These are phyloP conservation scores for Antennarius maculatus DNA, from an alignment of 2,797 vertebrate species.

Conservation along the genomic window DNA sequence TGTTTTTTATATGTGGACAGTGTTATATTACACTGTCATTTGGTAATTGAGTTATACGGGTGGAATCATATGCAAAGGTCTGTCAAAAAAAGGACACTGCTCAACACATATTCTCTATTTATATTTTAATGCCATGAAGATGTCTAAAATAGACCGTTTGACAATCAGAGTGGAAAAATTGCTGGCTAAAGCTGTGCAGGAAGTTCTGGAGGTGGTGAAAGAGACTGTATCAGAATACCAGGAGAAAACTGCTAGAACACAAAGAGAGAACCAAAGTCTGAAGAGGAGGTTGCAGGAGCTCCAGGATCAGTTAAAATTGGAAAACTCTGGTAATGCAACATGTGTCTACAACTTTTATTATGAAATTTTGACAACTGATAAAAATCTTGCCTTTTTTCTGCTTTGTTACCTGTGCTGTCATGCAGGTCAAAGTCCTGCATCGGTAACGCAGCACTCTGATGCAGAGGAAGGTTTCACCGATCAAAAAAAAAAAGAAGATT, in stretches of 20 bases:
- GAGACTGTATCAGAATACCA: conserved; percentile 71
- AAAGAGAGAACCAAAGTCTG: conserved; percentile 72
- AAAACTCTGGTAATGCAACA: conserved; percentile 24
- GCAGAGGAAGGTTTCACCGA: not conserved
- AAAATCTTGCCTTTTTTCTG: not conserved
- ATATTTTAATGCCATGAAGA: conserved; percentile 19
- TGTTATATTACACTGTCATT: not conserved
- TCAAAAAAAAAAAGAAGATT: conserved; percentile 12
- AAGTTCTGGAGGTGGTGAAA: conserved; percentile 70
- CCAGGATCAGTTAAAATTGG: conserved; percentile 52
- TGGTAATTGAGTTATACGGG: not conserved
- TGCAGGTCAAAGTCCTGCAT: conserved; percentile 25
- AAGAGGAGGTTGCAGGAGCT: conserved; percentile 69
- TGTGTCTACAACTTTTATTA: not conserved
- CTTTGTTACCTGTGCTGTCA: not conserved
- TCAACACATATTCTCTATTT: not conserved
- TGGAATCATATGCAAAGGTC: not conserved
- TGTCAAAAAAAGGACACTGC: not conserved
- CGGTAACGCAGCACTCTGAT: not conserved
- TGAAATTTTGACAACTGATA: not conserved
- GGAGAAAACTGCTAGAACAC: conserved; percentile 71
- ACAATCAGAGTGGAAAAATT: conserved; percentile 67
- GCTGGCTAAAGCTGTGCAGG: conserved; percentile 56
- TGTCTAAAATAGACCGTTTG: conserved; percentile 72
- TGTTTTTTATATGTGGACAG: not conserved